These are phyloP conservation scores for Rotaria magnacalcarata DNA, from an alignment of 2,888 invertebrate genomes.

Conservation along the genomic window DNA sequence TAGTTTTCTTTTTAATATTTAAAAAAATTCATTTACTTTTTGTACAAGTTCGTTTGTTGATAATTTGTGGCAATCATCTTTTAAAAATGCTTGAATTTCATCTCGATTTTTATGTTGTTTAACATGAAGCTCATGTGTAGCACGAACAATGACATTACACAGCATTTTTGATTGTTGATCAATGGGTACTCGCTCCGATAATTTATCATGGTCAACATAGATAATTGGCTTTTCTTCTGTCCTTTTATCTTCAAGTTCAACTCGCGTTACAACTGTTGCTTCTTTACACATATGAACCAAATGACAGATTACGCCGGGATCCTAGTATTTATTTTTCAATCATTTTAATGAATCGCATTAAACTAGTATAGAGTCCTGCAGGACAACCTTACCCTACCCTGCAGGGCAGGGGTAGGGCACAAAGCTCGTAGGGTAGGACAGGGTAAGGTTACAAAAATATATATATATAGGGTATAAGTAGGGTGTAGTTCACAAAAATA, in stretches of 20 bases:
- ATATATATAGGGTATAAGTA: too few relatives aligned
- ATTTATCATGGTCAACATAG: neutral
- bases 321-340: neutral
- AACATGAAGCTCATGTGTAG: neutral
- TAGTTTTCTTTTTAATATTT: neutral
- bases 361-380: too few relatives aligned
- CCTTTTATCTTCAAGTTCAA: neutral
- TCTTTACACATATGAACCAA: conserved; percentile 26
- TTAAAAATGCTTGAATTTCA: neutral
- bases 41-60: neutral
- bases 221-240: neutral
- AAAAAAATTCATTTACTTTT: neutral
- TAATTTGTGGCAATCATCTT: conserved; percentile 14
- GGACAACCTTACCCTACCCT: too few relatives aligned
- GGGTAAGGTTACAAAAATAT: too few relatives aligned
- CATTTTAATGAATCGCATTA: too few relatives aligned
- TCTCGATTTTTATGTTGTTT: neutral
- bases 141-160: conserved; percentile 7
- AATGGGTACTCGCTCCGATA: neutral
- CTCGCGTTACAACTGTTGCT: neutral
- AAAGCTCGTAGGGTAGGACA: too few relatives aligned
- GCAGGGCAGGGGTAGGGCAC: too few relatives aligned
- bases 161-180: conserved; percentile 21
- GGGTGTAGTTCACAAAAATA: too few relatives aligned
- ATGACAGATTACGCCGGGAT: conserved; percentile 31